phyloP scores from a whole-genome alignment of 37 sponge, comb jelly and placozoan genomes.

The Sycon ciliatum region DNA sequence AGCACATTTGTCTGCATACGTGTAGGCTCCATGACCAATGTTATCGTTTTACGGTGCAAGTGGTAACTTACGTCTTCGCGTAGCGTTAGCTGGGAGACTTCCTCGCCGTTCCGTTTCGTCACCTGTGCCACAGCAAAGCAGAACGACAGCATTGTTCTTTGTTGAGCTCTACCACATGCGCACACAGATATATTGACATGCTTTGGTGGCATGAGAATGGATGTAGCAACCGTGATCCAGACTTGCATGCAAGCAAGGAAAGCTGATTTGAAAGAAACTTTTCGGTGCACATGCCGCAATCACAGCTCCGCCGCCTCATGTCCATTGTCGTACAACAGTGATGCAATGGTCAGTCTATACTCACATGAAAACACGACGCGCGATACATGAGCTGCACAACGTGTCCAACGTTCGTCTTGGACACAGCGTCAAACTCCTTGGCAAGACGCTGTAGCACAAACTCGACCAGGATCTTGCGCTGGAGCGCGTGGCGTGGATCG shows the following conservation, averaged over 20 bases:
- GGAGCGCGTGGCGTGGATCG: slow-evolving; percentile 53
- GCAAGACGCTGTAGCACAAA: slow-evolving; percentile 76
- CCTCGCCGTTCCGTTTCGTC: slow-evolving; percentile 83
- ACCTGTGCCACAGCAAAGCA: slow-evolving; percentile 39
- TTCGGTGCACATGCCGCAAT: no score
- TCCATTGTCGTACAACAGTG: background rate
- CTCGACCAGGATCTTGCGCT: slow-evolving; percentile 76
- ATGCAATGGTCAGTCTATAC: background rate
- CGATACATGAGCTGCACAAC: slow-evolving; percentile 96
- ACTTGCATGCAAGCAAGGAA: no score
- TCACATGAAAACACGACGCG: slow-evolving; percentile 93
- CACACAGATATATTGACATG: no score
- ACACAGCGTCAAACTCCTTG: slow-evolving; percentile 70
- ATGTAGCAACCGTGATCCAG: no score
- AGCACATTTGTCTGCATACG: no score
- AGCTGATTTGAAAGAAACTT: no score
- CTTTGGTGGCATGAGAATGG: no score
- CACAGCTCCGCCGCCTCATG: no score
- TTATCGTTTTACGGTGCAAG: no score
- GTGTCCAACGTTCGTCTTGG: slow-evolving; percentile 92
- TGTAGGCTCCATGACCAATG: no score
- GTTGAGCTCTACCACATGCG: no score
- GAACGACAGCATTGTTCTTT: no score
- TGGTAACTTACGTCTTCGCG: slow-evolving; percentile 82
- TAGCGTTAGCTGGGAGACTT: slow-evolving; percentile 86